Base-by-base conservation (phyloP, 2,113 vertebrate genomes). In the Sinocyclocheilus rhinocerous region DNA sequence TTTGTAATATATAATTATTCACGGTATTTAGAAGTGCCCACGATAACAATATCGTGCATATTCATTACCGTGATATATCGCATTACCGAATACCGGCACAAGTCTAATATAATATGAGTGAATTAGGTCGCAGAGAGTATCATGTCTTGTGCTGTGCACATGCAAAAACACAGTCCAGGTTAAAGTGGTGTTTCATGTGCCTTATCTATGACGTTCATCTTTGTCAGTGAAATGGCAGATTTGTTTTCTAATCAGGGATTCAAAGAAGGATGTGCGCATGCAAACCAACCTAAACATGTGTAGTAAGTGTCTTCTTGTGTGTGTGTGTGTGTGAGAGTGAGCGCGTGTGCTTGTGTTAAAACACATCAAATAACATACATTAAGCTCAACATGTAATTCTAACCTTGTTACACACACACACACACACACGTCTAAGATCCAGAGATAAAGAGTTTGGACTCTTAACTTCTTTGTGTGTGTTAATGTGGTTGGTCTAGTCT, bases 231-330 rank as follows among this genome's bases (percentile, higher is more conserved):
- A 82, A 67, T 4, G 4, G 42, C 80, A 67, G 80, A 67, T 82
- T 82, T 81, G 42, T 81, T 81, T 65, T 82, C 24, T 69, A 50
- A 26, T 82, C 39, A 48, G 39, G 63, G 16, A 82, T 82, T 82
- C 61, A 82, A 82, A 67, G 22, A 29, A 65, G 78, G 33, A 65
- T 81, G 45, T 45, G 57, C n/a, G 57, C 57, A 63, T 80, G 77
- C 77, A 80, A 80, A 80, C 29, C 36, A 63, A 39, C 20, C 29
- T 78, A 20, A 55, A 22, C 13, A 48, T 76, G 70, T n/a, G 20
- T 45, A n/a, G 36, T 63, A 36, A 16, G 52, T 18, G 36, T 80
- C 12, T 48, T 24, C 36, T 11, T 12, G 45, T 48, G 45, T 12
- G 11, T 48, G 45, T 48, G 45, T 11, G 45, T 48, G 18, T 65